A percentile compares a stretch with the other conserved stretches of the same genome.
These are phyloP conservation scores for Xestia c-nigrum DNA, from an alignment of 2,888 invertebrate genomes.

Conservation along the genomic window DNA sequence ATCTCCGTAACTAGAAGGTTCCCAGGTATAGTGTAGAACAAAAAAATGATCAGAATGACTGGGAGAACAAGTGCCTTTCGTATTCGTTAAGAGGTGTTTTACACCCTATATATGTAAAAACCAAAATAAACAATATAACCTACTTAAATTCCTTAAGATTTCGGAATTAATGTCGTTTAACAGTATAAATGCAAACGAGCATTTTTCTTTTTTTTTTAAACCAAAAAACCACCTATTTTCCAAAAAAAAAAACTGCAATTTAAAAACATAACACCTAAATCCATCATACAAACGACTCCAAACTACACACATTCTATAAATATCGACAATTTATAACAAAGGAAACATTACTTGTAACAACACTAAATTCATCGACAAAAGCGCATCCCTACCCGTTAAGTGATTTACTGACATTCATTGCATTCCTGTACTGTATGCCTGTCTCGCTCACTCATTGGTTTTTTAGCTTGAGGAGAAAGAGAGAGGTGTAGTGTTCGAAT, in stretches of 20 bases:
- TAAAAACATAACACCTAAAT: slow-evolving; percentile 11
- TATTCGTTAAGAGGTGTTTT: no score
- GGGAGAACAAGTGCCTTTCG: no score
- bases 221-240: no score
- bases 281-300: slow-evolving; percentile 10
- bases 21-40: no score
- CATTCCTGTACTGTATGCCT: slow-evolving; percentile 27
- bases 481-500: slow-evolving; percentile 19
- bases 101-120: no score
- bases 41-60: no score
- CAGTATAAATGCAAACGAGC: background rate
- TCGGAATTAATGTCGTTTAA: background rate
- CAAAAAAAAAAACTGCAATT: background rate
- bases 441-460: slow-evolving; percentile 26
- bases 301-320: slow-evolving; percentile 31
- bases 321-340: slow-evolving; percentile 40
- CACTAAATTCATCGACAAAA: slow-evolving; percentile 58
- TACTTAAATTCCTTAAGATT: background rate
- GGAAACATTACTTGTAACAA: slow-evolving; percentile 46
- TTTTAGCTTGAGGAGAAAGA: background rate
- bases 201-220: background rate
- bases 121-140: no score
- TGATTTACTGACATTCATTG: slow-evolving; percentile 59
- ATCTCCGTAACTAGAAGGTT: no score
- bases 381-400: slow-evolving; percentile 60